Conservation (phyloP, 2,888 invertebrate species). For the Pogonocherus hispidulus region DNA sequence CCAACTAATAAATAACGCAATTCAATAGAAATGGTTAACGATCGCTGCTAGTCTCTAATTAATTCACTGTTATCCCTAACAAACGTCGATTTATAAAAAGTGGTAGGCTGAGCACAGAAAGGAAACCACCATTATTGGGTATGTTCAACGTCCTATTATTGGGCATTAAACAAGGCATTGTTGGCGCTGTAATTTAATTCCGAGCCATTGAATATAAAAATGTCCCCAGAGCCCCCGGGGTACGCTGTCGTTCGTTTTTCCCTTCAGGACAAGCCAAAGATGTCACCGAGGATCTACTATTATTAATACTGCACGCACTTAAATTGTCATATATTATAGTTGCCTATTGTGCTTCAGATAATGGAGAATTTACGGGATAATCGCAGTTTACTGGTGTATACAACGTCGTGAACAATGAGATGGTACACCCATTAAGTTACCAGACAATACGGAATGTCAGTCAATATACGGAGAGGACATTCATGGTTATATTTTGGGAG, state of each 20-base stretch:
- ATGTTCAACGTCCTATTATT: conserved; percentile 32
- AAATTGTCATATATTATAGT: conserved; percentile 51
- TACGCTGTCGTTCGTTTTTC: conserved; percentile 44
- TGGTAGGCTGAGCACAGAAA: conserved; percentile 18
- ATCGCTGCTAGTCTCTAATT: conserved; percentile 17
- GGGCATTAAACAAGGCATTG: conserved; percentile 46
- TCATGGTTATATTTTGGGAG: not conserved
- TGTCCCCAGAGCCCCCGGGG: conserved; percentile 32
- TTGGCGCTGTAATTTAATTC: conserved; percentile 38
- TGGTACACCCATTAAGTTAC: conserved; percentile 29
- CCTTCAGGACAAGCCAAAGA: conserved; percentile 44
- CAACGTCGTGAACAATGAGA: conserved; percentile 34
- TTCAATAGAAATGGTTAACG: conserved; percentile 26
- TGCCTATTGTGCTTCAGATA: conserved; percentile 49
- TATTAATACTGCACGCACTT: conserved; percentile 49
- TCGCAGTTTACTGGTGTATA: conserved; percentile 39
- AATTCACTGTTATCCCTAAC: conserved; percentile 23
- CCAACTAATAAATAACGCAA: conserved; percentile 15
- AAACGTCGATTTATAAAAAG: conserved; percentile 32
- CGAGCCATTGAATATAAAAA: conserved; percentile 40
- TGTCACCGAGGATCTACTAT: conserved; percentile 49
- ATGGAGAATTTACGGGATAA: conserved; percentile 46
- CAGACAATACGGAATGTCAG: conserved; percentile 24
- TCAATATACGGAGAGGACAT: conserved; percentile 5
- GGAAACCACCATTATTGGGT: conserved; percentile 34